Base-by-base conservation (phyloP, 2,113 vertebrate genomes). In the Sialia sialis region DNA sequence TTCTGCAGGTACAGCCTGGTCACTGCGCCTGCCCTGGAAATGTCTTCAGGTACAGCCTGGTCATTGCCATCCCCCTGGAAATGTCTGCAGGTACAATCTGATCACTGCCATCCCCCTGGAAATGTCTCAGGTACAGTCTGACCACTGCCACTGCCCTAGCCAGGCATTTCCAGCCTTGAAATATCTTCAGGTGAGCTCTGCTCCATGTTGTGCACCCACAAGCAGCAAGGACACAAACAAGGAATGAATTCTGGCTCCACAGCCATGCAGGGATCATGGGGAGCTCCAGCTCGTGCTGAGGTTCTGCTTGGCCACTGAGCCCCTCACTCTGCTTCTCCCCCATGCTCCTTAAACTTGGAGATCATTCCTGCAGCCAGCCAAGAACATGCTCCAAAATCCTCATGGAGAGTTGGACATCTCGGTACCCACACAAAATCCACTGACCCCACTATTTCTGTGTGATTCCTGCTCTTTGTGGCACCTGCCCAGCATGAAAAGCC, bases 231-330 rank as follows among this genome's bases (percentile, higher is more conserved):
- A 26, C 41, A 23, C 16, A 2, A 11, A 5, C 0, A 29, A 15
- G 51, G 48, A 2, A 13, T 41, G 19, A 30, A 0, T 6, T 29
- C 10, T 32, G 23, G 54, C 3, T 16, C 43, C 26, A 1, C 21
- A n/a, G 1, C n/a, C 8, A 0, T 1, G 15, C 55, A 16, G 56
- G 46, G 26, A 30, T 21, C 29, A 20, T 0, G 49, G 22, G 18
- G 16, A 70, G 9, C 23, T 41, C 70, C 70, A 32, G 2, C 59
- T 9, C 41, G 27, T 23, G 69, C 66, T 56, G 55, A 1, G 3
- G 59, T 64, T 60, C n/a, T 73, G 52, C 68, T 60, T 32, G 23
- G 5, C 8, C 43, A 6, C 38, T 6, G n/a, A 30, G 21, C 2
- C 6, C 27, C 23, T 38, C 6, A 13, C 29, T 52, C 51, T 59